These are phyloP conservation scores for roundworm (Caenorhabditis elegans) DNA, from an alignment of 1,140 invertebrate species.

Conservation along the genomic window WBcel235 BX284604.4:848001-848500, in stretches of 20 bases:
- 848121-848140: neutral
- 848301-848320: constrained; percentile 21
- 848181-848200: neutral
- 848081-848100: neutral
- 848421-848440: too few relatives aligned
- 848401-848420: neutral
- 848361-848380: neutral
- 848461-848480: too few relatives aligned
- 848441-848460: too few relatives aligned
- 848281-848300: neutral
- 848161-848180: neutral
- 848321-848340: constrained; percentile 10
- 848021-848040: neutral
- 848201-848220: too few relatives aligned
- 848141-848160: neutral
- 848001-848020: constrained; percentile 3
- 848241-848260: neutral
- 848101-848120: neutral
- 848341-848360: neutral
- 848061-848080: neutral
- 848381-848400: neutral
- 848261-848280: neutral
- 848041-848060: neutral
- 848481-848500: too few relatives aligned
- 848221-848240: neutral